Percentiles rank a stretch among this genome's conserved stretches.
These are phyloP conservation scores for Zaprionus capensis DNA, from an alignment of 1,140 invertebrate species.

Conservation along the genomic window DNA sequence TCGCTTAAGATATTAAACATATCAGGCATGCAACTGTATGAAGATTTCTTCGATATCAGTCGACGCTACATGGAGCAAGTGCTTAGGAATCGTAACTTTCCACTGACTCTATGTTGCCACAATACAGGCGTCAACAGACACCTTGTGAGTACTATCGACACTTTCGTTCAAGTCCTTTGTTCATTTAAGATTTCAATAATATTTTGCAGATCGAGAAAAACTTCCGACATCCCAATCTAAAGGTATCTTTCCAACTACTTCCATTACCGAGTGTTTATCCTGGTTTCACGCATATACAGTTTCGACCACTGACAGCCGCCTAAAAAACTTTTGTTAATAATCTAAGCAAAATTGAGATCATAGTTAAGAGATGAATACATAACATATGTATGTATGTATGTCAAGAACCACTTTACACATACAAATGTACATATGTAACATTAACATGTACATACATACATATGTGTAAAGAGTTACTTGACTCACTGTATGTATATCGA, in stretches of 20 bases:
- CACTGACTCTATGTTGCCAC: slow-evolving; percentile 9
- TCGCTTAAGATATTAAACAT: slow-evolving; percentile 17
- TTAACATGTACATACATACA: too few relatives aligned
- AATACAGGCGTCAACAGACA: background rate
- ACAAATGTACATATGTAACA: too few relatives aligned
- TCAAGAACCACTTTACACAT: too few relatives aligned
- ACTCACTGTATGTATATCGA: too few relatives aligned
- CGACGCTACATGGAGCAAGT: slow-evolving; percentile 5
- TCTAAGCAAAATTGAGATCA: too few relatives aligned
- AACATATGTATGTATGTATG: too few relatives aligned
- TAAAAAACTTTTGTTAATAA: too few relatives aligned
- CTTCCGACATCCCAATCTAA: background rate
- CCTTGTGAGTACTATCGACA: background rate
- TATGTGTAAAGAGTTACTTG: too few relatives aligned
- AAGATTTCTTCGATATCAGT: background rate
- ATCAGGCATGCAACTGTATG: slow-evolving; percentile 15
- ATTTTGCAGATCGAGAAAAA: background rate
- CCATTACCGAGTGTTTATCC: background rate
- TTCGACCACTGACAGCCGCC: too few relatives aligned
- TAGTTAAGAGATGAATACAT: too few relatives aligned
- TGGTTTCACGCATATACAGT: too few relatives aligned
- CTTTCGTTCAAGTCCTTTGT: background rate
- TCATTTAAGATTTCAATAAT: background rate
- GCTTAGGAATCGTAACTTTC: background rate
- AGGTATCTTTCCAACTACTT: background rate